These are phyloP conservation scores for Phania funesta DNA, from an alignment of 2,888 invertebrate species.

Conservation along the genomic window DNA sequence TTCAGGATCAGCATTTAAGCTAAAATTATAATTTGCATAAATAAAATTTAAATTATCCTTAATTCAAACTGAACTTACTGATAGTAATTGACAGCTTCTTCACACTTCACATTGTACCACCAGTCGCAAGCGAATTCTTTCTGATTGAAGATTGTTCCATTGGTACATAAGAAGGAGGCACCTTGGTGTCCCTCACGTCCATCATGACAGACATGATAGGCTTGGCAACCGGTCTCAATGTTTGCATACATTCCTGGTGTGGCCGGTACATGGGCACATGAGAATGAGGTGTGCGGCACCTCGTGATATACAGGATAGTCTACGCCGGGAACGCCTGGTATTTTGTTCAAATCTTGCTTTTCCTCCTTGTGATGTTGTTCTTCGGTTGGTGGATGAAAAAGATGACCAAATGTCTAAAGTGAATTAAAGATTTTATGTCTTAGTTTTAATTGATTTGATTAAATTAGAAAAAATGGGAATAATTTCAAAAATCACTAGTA, in stretches of 20 bases:
- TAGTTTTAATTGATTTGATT: background rate
- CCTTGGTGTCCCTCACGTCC: conserved; percentile 92
- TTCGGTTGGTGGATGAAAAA: conserved; percentile 76
- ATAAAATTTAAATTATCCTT: background rate
- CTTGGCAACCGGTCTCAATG: conserved; percentile 93
- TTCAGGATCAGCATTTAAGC: conserved; percentile 88
- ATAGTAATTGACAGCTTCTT: conserved; percentile 87
- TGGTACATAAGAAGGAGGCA: conserved; percentile 91
- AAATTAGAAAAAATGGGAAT: no score
- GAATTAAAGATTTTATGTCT: background rate
- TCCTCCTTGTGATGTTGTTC: conserved; percentile 72
- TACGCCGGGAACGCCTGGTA: conserved; percentile 89
- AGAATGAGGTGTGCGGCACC: conserved; percentile 90
- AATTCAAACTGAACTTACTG: conserved; percentile 81
- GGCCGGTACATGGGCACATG: conserved; percentile 88
- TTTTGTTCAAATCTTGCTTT: conserved; percentile 88
- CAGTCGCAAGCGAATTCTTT: conserved; percentile 92
- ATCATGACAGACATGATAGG: conserved; percentile 93
- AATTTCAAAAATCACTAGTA: no score
- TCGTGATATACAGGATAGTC: conserved; percentile 90
- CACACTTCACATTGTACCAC: conserved; percentile 95
- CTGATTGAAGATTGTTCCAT: conserved; percentile 93
- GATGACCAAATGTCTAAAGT: conserved; percentile 75
- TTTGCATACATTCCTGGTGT: conserved; percentile 95
- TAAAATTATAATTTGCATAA: conserved; percentile 74